A percentile compares a stretch with the other conserved stretches of the same genome.
Evolutionary conservation across 2,888 invertebrate genomes (phyloP).

Genomic region (Lepidocyrtoides sp.): DNA sequence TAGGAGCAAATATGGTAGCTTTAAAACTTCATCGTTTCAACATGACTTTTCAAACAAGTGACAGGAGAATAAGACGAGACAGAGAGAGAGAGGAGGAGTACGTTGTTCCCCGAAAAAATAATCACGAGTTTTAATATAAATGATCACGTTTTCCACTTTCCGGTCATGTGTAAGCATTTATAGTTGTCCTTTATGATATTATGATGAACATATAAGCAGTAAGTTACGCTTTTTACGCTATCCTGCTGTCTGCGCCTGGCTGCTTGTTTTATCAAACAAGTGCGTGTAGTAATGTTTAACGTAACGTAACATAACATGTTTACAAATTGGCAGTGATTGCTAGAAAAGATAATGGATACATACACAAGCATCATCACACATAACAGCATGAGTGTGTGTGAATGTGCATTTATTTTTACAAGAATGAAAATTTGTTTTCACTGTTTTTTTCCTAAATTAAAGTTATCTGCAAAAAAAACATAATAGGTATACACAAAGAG

Average conservation of each 20-base stretch:
- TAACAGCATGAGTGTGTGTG: neutral
- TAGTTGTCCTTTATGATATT: neutral
- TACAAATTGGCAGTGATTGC: constrained; percentile 32
- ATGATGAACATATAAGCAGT: too few species aligned
- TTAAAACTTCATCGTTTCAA: too few species aligned
- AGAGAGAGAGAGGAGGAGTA: neutral
- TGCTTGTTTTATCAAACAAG: neutral
- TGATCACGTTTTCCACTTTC: constrained; percentile 63
- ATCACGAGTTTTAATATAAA: constrained; percentile 48
- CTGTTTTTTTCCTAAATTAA: neutral
- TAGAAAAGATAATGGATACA: neutral
- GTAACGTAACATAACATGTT: too few species aligned
- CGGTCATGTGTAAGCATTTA: constrained; percentile 36
- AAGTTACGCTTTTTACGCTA: neutral
- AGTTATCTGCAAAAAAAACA: neutral
- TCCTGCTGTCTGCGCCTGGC: neutral
- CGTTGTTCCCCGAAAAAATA: constrained; percentile 25
- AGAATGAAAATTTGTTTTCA: neutral
- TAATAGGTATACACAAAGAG: too few species aligned
- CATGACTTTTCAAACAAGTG: neutral
- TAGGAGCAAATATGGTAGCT: too few species aligned
- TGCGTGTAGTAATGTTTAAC: neutral
- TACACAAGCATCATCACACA: neutral
- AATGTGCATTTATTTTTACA: neutral
- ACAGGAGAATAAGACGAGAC: neutral